phyloP scores from a whole-genome alignment of 2,797 vertebrate genomes.

The Neosilurus hyrtlii region DNA sequence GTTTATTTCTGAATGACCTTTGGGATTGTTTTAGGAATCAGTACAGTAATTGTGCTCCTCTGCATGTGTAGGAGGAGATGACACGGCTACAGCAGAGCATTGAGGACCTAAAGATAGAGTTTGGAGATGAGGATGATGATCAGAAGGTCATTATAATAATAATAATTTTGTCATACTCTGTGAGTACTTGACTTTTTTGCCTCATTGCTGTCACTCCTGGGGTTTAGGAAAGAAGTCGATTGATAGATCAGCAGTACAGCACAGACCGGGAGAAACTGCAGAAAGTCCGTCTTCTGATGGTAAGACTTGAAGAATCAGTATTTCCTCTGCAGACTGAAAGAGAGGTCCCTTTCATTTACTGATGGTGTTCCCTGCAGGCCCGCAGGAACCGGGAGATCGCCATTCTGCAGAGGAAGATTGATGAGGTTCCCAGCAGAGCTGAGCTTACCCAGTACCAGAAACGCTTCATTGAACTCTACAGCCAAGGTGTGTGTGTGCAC shows the following conservation, averaged over 20 bases:
- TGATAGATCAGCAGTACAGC: conserved; percentile 85
- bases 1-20: background rate
- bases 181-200: background rate
- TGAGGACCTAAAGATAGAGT: conserved; percentile 78
- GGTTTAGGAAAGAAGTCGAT: conserved; percentile 79
- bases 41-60: background rate
- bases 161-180: too few species aligned
- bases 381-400: conserved; percentile 96
- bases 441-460: conserved; percentile 99
- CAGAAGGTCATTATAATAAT: conserved; percentile 73
- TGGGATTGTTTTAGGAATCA: background rate
- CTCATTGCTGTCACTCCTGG: background rate
- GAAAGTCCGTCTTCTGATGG: conserved; percentile 93
- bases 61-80: conserved; percentile 88
- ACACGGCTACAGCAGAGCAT: conserved; percentile 86
- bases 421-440: conserved; percentile 93
- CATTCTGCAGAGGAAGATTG: conserved; percentile 93
- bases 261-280: conserved; percentile 89
- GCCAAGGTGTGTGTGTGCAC: conserved; percentile 80
- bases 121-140: conserved; percentile 73
- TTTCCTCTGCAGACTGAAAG: background rate
- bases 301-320: conserved; percentile 59
- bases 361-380: conserved; percentile 73
- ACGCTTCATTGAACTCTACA: conserved; percentile 96
- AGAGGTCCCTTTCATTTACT: background rate